Percentiles rank a stretch among this genome's conserved stretches.
phyloP scores from a whole-genome alignment of 2,888 invertebrate species.

The Phortica magna region DNA sequence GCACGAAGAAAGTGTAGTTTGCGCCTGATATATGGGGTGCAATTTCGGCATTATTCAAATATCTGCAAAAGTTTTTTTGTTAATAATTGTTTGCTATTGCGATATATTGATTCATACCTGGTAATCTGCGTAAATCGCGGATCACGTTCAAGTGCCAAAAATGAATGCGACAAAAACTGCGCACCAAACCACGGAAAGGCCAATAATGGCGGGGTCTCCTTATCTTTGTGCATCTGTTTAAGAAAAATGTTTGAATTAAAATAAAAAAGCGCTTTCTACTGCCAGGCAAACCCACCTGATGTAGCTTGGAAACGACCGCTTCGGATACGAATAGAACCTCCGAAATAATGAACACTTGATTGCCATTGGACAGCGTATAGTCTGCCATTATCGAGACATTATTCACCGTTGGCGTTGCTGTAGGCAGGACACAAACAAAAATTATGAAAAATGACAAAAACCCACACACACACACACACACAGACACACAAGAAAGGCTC shows the following conservation, averaged over 20 bases:
- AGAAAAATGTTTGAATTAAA: slow-evolving; percentile 2
- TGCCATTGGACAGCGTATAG: slow-evolving; percentile 82
- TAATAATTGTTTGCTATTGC: neutral
- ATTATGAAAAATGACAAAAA: slow-evolving; percentile 35
- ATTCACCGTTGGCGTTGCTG: slow-evolving; percentile 80
- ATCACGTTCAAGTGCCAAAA: slow-evolving; percentile 81
- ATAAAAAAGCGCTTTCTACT: neutral
- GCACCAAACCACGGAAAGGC: slow-evolving; percentile 84
- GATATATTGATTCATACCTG: slow-evolving; percentile 60
- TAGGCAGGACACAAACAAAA: slow-evolving; percentile 30
- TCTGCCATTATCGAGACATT: slow-evolving; percentile 82
- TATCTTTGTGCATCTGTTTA: slow-evolving; percentile 80
- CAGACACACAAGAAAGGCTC: neutral
- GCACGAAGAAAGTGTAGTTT: slow-evolving; percentile 85
- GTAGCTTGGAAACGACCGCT: slow-evolving; percentile 81
- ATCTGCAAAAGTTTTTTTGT: slow-evolving; percentile 70
- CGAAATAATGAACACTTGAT: slow-evolving; percentile 82
- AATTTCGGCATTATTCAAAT: slow-evolving; percentile 82
- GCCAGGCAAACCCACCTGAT: slow-evolving; percentile 78
- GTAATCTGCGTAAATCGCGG: slow-evolving; percentile 81
- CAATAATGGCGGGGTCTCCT: slow-evolving; percentile 83
- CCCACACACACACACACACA: neutral
- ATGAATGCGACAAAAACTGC: slow-evolving; percentile 82
- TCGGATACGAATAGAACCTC: slow-evolving; percentile 83
- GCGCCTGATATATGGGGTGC: slow-evolving; percentile 82